Base-by-base conservation (phyloP, 2,113 vertebrate species). In the Pachypanchax playfairii region DNA sequence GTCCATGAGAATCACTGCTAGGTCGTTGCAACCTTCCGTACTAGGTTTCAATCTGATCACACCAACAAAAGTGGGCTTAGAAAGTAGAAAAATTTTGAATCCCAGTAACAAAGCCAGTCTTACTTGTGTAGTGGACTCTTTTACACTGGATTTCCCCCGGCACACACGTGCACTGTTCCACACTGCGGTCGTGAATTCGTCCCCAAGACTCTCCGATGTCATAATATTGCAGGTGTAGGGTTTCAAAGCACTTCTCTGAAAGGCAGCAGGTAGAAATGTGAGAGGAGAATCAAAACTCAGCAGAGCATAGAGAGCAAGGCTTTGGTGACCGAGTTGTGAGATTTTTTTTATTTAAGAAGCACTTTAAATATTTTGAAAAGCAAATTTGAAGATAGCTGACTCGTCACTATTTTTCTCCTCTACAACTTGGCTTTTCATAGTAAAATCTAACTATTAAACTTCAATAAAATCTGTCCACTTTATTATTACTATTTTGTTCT, bases 221-320 rank as follows among this genome's bases (percentile, higher is more conserved):
- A 85, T 98, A 94, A 80, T 92, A 75, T 61, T 85, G 91, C 0
- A 93, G 82, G 85, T 95, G 97, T 18, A 73, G 60, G 20, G 84
- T 80, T 52, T 98, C 96, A 42, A 94, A 96, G 85, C 97, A 99
- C 56, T 91, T 96, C 25, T 75, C 97, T 99, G 85, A 75, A 74
- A 79, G 52, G 38, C 12, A 15, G 4, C 1, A 5, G 38, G 51
- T 42, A 71, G 74, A 78, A 80, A 88, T 14, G 15, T 65, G 74
- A 85, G 79, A 55, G 48, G 54, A 29, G 66, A 57, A 41, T 64
- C 49, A 68, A 77, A 52, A 63, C 35, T 72, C 65, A 54, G 11
- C n/a, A 63, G 57, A 66, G 62, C 22, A 7, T 26, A 50, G 22
- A 6, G 42, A 58, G 64, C 43, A 5, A 18, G 15, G 38, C 21